Percentiles rank a stretch among this genome's conserved stretches.
These are phyloP conservation scores for Lampris incognitus DNA, from an alignment of 2,113 vertebrate species.

Conservation along the genomic window DNA sequence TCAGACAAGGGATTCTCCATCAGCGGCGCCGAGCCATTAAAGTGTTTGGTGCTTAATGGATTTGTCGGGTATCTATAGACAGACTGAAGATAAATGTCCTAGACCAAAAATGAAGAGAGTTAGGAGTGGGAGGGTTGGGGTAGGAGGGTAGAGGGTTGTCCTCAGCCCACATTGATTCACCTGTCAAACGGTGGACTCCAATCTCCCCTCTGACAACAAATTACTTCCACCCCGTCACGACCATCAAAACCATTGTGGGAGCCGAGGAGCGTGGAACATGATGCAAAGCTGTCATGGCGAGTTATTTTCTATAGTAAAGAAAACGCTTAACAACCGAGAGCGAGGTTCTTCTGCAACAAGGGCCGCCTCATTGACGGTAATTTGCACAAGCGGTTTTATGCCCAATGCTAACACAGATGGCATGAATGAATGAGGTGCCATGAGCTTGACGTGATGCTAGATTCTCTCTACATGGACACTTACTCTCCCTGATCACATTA, in stretches of 20 bases:
- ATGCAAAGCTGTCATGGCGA: constrained; percentile 21
- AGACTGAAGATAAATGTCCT: constrained; percentile 80
- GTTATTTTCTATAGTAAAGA: too few relatives aligned
- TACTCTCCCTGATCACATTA: constrained; percentile 53
- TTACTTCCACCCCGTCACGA: constrained; percentile 63
- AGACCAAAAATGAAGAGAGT: constrained; percentile 80
- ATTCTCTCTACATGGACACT: constrained; percentile 32
- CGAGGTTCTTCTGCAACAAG: background rate
- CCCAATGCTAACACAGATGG: background rate
- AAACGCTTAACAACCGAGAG: background rate
- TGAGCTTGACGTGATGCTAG: constrained; percentile 28
- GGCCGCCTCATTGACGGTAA: constrained; percentile 14
- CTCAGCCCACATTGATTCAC: constrained; percentile 75
- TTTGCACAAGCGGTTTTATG: constrained; percentile 31
- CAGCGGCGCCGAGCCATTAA: constrained; percentile 79
- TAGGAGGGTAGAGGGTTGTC: constrained; percentile 59
- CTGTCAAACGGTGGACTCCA: constrained; percentile 73
- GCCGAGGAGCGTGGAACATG: constrained; percentile 47
- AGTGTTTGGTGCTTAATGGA: constrained; percentile 82
- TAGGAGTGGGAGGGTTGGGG: constrained; percentile 63
- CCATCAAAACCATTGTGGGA: constrained; percentile 62
- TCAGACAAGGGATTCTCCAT: constrained; percentile 80
- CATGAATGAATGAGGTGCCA: constrained; percentile 37
- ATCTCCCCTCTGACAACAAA: constrained; percentile 72
- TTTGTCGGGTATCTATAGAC: constrained; percentile 80